Percentiles rank a stretch among this genome's conserved stretches.
Evolutionary conservation across 2,113 vertebrate genomes (phyloP).

Genomic region (Neopipo cinnamomea): DNA sequence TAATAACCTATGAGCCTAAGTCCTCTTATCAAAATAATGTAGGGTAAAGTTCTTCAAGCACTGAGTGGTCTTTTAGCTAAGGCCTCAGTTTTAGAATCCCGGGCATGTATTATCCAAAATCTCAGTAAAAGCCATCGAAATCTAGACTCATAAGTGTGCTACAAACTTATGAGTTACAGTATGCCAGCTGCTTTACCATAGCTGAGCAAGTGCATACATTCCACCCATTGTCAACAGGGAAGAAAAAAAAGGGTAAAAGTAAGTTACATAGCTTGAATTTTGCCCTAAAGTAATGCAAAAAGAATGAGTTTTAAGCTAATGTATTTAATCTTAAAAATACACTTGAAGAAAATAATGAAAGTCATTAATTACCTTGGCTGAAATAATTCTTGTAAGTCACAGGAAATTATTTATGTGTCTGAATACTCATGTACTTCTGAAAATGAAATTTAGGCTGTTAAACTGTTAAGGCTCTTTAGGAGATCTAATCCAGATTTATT

Average conservation of each 20-base stretch:
- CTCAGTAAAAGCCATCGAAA: neutral
- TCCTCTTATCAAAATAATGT: neutral
- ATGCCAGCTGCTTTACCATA: neutral
- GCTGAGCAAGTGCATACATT: neutral
- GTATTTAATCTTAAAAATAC: neutral
- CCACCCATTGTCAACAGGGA: neutral
- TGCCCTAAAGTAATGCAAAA: neutral
- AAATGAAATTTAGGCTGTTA: neutral
- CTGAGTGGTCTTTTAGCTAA: neutral
- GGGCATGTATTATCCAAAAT: neutral
- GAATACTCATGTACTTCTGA: neutral
- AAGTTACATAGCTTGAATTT: neutral
- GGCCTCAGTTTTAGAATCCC: neutral
- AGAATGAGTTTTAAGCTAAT: neutral
- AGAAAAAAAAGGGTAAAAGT: neutral
- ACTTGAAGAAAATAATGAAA: neutral
- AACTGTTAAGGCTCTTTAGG: neutral
- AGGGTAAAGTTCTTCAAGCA: neutral
- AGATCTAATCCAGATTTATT: neutral
- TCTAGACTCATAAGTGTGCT: neutral
- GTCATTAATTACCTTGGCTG: neutral
- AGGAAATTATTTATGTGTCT: neutral
- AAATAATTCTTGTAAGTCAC: neutral
- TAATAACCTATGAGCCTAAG: neutral
- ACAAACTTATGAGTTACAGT: neutral